Evolutionary conservation across 2,797 vertebrate species (phyloP).

Genomic region (Potorous gilbertii): DNA sequence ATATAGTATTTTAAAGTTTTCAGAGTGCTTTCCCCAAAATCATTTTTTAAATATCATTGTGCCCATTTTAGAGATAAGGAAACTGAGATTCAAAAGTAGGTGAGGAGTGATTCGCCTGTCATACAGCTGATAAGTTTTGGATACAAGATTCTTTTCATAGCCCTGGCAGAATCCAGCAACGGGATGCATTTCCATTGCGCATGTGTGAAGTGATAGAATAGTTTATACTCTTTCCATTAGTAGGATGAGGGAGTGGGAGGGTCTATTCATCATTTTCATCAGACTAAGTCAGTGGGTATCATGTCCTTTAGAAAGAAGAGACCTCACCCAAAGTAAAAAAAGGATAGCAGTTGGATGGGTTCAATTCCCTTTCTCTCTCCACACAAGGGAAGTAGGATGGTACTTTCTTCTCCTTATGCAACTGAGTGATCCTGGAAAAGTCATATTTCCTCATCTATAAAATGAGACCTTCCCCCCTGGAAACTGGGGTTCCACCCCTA

Average conservation of each 20-base stretch:
- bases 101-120: neutral
- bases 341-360: neutral
- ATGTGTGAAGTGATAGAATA: neutral
- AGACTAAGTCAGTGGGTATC: neutral
- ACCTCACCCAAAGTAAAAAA: neutral
- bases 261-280: neutral
- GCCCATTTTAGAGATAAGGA: neutral
- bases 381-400: neutral
- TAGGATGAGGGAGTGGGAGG: neutral
- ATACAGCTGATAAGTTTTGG: neutral
- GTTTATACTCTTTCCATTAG: neutral
- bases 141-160: neutral
- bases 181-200: neutral
- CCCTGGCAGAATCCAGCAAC: neutral
- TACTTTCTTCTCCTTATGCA: neutral
- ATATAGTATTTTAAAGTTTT: neutral
- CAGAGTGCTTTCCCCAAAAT: neutral
- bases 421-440: neutral
- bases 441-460: neutral
- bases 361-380: neutral
- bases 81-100: neutral
- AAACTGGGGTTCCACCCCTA: neutral
- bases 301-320: neutral
- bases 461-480: neutral
- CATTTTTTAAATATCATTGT: neutral